phyloP scores from a whole-genome alignment of 2,113 vertebrate species.

The Calypte anna region DNA sequence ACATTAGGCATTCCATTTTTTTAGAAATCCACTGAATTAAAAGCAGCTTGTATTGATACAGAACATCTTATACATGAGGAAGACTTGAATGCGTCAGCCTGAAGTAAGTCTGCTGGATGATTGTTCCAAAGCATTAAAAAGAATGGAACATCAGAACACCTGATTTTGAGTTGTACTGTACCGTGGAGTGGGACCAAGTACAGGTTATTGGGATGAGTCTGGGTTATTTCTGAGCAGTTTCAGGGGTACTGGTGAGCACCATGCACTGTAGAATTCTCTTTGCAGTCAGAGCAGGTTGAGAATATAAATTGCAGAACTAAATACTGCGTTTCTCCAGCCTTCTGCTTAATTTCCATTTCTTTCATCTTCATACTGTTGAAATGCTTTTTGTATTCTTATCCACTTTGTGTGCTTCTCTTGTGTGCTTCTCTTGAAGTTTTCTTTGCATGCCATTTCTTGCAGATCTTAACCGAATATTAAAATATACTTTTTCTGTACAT shows the following conservation, averaged over 20 bases:
- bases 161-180: no score
- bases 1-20: neutral
- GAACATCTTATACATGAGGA: neutral
- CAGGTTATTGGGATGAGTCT: neutral
- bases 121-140: neutral
- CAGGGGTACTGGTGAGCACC: accelerated
- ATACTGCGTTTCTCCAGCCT: neutral
- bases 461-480: neutral
- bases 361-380: neutral
- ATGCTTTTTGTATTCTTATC: neutral
- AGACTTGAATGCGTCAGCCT: neutral
- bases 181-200: neutral
- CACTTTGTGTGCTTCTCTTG: neutral
- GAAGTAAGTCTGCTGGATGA: neutral
- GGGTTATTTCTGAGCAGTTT: neutral
- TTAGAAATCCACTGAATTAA: neutral
- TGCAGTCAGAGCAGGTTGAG: neutral
- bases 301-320: neutral
- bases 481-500: neutral
- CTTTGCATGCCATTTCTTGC: neutral
- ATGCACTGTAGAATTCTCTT: neutral
- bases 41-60: neutral
- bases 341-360: neutral
- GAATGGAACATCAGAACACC: no score
- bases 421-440: neutral